Evolutionary conservation across 2,888 invertebrate genomes (phyloP).

Genomic region (Sylvicola cinctus): DNA sequence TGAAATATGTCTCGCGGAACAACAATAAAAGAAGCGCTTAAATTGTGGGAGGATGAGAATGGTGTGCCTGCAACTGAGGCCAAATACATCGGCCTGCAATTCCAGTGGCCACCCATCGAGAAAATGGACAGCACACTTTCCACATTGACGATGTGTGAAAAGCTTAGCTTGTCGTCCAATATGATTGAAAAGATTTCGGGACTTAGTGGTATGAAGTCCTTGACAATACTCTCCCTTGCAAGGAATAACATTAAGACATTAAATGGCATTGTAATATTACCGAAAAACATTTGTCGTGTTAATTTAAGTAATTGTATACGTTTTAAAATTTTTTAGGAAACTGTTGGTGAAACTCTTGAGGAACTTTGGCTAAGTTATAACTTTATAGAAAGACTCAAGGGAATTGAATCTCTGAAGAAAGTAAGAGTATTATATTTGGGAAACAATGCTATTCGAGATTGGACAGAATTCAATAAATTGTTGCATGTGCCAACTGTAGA

Average conservation of each 20-base stretch:
- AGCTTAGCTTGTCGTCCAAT: slow-evolving; percentile 79
- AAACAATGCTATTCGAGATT: slow-evolving; percentile 72
- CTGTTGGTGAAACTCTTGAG: slow-evolving; percentile 66
- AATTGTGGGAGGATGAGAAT: slow-evolving; percentile 64
- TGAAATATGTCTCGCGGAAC: slow-evolving; percentile 26
- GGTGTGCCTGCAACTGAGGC: slow-evolving; percentile 39
- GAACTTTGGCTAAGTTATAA: slow-evolving; percentile 93
- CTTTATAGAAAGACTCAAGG: slow-evolving; percentile 77
- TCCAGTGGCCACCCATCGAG: slow-evolving; percentile 84
- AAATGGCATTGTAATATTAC: slow-evolving; percentile 46
- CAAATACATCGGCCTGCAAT: slow-evolving; percentile 58
- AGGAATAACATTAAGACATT: slow-evolving; percentile 82
- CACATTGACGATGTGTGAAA: slow-evolving; percentile 52
- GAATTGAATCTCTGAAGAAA: slow-evolving; percentile 57
- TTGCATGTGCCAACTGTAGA: slow-evolving; percentile 46
- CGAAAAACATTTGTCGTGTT: slow-evolving; percentile 7
- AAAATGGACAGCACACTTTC: slow-evolving; percentile 80
- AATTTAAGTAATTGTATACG: neutral
- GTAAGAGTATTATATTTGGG: slow-evolving; percentile 66
- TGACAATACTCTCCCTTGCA: slow-evolving; percentile 66
- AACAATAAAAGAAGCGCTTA: slow-evolving; percentile 69
- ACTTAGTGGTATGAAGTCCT: slow-evolving; percentile 57
- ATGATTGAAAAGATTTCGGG: slow-evolving; percentile 84
- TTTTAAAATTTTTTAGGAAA: slow-evolving; percentile 36
- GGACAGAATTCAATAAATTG: slow-evolving; percentile 70